Conservation (phyloP, 2,113 vertebrate species). For the Oostethus manadensis region DNA sequence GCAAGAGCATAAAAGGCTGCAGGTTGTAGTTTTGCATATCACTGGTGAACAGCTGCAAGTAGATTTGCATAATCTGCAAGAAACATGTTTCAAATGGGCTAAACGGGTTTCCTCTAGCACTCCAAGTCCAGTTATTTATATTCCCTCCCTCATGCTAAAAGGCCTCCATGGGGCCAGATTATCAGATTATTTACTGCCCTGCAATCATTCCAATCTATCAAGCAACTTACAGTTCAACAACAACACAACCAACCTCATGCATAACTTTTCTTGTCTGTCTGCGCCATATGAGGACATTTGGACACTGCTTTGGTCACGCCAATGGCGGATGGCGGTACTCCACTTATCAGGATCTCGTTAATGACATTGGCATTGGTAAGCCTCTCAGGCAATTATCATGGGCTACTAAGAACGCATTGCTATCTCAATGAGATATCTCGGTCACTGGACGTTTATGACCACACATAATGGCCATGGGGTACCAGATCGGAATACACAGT, state of each 20-base stretch:
- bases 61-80: slow-evolving; percentile 31
- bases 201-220: slow-evolving; percentile 19
- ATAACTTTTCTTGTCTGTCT: too few relatives aligned
- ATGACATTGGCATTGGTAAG: too few relatives aligned
- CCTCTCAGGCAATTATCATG: too few relatives aligned
- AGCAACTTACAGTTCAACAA: slow-evolving; percentile 29
- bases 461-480: too few relatives aligned
- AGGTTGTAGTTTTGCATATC: slow-evolving; percentile 1
- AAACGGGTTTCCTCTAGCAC: slow-evolving; percentile 12
- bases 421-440: too few relatives aligned
- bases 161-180: background rate
- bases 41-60: slow-evolving; percentile 23
- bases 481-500: too few relatives aligned
- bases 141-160: background rate
- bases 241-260: slow-evolving; percentile 9
- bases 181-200: slow-evolving; percentile 1
- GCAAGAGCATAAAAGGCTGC: background rate
- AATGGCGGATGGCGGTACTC: too few relatives aligned
- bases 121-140: slow-evolving; percentile 9
- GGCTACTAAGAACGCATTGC: too few relatives aligned
- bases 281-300: too few relatives aligned
- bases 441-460: too few relatives aligned
- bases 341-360: too few relatives aligned
- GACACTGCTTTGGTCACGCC: too few relatives aligned
- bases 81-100: slow-evolving; percentile 14